These are phyloP conservation scores for Strigamia crassipes DNA, from an alignment of 2,888 invertebrate species.

Conservation along the genomic window DNA sequence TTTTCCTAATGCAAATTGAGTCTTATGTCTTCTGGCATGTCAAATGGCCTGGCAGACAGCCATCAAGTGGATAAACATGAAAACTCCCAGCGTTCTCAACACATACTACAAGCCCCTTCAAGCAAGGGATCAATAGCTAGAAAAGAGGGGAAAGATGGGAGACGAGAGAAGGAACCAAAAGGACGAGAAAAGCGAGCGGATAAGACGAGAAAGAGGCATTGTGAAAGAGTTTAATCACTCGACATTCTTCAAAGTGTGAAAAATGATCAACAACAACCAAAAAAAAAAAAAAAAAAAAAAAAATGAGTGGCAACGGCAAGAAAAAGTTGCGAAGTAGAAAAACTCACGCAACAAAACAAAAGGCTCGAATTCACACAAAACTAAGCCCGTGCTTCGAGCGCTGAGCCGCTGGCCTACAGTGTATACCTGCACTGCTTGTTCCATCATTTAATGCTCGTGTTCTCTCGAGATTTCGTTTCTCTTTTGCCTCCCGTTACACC, in stretches of 20 bases:
- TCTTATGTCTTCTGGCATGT: slow-evolving; percentile 42
- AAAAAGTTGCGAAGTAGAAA: neutral
- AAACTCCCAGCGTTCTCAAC: slow-evolving; percentile 33
- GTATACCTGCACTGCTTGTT: slow-evolving; percentile 3
- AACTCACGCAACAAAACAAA: neutral
- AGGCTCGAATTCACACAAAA: neutral
- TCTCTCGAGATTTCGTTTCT: slow-evolving; percentile 21
- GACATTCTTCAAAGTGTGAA: slow-evolving; percentile 43
- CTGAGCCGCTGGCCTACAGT: neutral
- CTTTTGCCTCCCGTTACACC: slow-evolving; percentile 6
- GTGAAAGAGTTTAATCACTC: slow-evolving; percentile 19
- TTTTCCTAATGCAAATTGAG: slow-evolving; percentile 42
- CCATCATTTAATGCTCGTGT: neutral
- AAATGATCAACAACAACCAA: slow-evolving; percentile 22
- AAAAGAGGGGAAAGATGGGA: slow-evolving; percentile 44
- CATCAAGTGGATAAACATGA: slow-evolving; percentile 42
- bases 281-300: too few species aligned
- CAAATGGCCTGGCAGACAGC: slow-evolving; percentile 42
- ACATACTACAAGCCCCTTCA: slow-evolving; percentile 30
- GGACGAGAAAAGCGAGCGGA: slow-evolving; percentile 8
- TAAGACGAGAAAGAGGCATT: neutral
- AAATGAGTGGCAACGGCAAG: neutral
- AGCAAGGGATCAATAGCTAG: slow-evolving; percentile 41
- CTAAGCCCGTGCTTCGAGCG: neutral
- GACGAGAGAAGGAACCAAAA: neutral